phyloP scores from a whole-genome alignment of 2,797 vertebrate genomes.

The Rhinella marina region DNA sequence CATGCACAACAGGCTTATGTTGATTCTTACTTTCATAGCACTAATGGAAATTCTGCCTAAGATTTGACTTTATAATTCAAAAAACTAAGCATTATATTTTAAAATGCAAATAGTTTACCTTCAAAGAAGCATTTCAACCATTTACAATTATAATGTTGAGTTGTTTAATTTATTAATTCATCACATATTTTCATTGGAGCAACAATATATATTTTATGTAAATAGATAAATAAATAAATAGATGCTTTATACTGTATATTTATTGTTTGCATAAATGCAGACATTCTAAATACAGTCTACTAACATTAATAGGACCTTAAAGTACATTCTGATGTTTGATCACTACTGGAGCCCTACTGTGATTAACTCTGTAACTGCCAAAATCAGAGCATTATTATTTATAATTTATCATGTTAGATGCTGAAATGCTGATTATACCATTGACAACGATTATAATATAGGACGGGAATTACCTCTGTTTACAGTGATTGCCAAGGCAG shows the following conservation, averaged over 20 bases:
- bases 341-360: too few species aligned
- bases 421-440: too few species aligned
- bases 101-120: background rate
- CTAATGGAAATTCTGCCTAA: conserved; percentile 33
- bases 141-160: background rate
- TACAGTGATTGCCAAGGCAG: too few species aligned
- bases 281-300: background rate
- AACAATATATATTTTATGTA: background rate
- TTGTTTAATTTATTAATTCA: background rate
- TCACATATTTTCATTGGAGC: background rate
- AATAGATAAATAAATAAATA: background rate
- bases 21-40: conserved; percentile 59
- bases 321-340: too few species aligned
- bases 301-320: background rate
- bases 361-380: too few species aligned
- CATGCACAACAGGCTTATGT: conserved; percentile 63
- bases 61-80: conserved; percentile 2
- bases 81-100: conserved; percentile 26
- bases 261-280: background rate
- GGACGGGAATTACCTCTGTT: too few species aligned
- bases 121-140: background rate
- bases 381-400: too few species aligned
- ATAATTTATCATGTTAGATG: too few species aligned
- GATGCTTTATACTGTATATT: background rate
- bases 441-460: too few species aligned